Percentiles rank a stretch among this genome's conserved stretches.
phyloP scores from a whole-genome alignment of 1,140 invertebrate species.

The Drosophila triauraria region DNA sequence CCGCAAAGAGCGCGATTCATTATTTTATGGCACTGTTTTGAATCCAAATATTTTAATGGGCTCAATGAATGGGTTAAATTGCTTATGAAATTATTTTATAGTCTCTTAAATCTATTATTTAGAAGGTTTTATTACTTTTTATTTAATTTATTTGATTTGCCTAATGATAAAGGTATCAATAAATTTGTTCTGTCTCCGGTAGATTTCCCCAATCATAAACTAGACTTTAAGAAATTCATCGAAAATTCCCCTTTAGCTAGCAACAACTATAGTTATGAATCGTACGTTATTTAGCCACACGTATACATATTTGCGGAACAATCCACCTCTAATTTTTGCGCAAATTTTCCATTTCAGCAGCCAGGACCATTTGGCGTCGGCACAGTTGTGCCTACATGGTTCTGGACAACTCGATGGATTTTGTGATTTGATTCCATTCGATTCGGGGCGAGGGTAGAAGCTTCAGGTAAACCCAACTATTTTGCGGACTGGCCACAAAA shows the following conservation, averaged over 20 bases:
- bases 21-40: background rate
- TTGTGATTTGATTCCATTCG: constrained; percentile 69
- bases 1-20: background rate
- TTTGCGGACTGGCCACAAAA: constrained; percentile 42
- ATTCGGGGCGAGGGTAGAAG: background rate
- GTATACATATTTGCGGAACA: constrained; percentile 8
- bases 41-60: background rate
- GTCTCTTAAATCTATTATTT: no score
- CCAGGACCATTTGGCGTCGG: constrained; percentile 77
- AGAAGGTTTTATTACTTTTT: background rate
- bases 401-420: constrained; percentile 81
- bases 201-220: background rate
- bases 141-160: background rate
- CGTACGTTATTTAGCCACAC: constrained; percentile 6
- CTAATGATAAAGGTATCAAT: no score
- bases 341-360: constrained; percentile 49
- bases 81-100: background rate
- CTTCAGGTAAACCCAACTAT: constrained; percentile 63
- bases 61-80: background rate
- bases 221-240: background rate
- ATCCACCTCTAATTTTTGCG: constrained; percentile 42
- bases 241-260: background rate
- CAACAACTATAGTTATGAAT: constrained; percentile 6
- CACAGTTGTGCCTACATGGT: constrained; percentile 77
- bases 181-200: background rate